Evolutionary conservation across 2,888 invertebrate species (phyloP).

Genomic region (Oxyteleia sp.): DNA sequence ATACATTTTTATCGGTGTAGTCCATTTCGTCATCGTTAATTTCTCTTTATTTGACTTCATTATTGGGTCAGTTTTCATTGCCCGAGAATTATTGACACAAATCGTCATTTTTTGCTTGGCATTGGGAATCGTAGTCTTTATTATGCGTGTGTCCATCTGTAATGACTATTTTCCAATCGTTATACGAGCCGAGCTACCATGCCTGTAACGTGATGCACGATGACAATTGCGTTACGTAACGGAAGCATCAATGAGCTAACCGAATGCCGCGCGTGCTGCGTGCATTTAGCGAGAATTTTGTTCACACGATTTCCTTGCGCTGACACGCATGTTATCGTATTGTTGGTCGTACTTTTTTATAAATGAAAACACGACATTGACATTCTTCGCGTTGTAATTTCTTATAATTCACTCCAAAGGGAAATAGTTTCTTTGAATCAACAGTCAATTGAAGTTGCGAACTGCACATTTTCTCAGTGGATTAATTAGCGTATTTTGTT

Average conservation of each 20-base stretch:
- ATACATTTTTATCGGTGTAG: slow-evolving; percentile 25
- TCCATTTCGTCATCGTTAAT: slow-evolving; percentile 29
- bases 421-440: no score
- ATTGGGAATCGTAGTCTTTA: slow-evolving; percentile 57
- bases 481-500: no score
- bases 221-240: slow-evolving; percentile 71
- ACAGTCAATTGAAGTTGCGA: no score
- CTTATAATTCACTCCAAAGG: no score
- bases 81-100: slow-evolving; percentile 55
- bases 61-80: slow-evolving; percentile 58
- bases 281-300: slow-evolving; percentile 18
- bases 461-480: no score
- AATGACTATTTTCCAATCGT: slow-evolving; percentile 68
- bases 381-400: no score
- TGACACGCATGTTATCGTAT: slow-evolving; percentile 33
- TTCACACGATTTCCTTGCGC: slow-evolving; percentile 31
- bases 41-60: slow-evolving; percentile 44
- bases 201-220: slow-evolving; percentile 61
- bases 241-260: slow-evolving; percentile 69
- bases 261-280: slow-evolving; percentile 40
- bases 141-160: slow-evolving; percentile 61
- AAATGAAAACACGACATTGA: neutral
- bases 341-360: neutral
- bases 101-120: slow-evolving; percentile 44
- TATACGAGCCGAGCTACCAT: slow-evolving; percentile 57